phyloP scores from a whole-genome alignment of 2,888 invertebrate genomes.

The Serrognathus titanus region DNA sequence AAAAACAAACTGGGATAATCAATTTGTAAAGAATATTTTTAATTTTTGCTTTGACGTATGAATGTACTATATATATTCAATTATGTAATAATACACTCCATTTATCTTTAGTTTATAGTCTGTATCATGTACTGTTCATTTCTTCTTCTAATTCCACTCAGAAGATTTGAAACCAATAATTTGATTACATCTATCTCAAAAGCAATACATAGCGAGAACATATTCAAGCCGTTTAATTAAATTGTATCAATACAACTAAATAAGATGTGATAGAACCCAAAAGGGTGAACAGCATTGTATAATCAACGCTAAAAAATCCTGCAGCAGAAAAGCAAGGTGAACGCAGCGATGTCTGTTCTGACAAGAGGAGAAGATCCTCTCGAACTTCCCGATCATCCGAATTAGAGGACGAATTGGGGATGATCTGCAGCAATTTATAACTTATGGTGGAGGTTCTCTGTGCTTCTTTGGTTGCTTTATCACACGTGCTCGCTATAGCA shows the following conservation, averaged over 20 bases:
- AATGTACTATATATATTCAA: too few species aligned
- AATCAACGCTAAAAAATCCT: slow-evolving; percentile 16
- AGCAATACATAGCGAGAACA: too few species aligned
- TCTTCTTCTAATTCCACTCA: too few species aligned
- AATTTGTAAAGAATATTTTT: too few species aligned
- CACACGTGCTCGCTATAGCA: neutral
- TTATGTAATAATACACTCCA: too few species aligned
- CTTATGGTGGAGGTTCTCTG: neutral
- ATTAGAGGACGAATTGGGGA: neutral
- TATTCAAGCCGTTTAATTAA: slow-evolving; percentile 1
- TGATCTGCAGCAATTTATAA: neutral
- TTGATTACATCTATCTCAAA: too few species aligned
- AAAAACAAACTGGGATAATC: too few species aligned
- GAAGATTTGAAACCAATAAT: too few species aligned
- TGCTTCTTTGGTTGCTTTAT: neutral
- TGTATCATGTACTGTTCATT: too few species aligned
- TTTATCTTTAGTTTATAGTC: too few species aligned
- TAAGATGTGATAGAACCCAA: slow-evolving; percentile 17
- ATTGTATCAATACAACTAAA: slow-evolving; percentile 14
- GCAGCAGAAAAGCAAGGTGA: slow-evolving; percentile 12
- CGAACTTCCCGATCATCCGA: slow-evolving; percentile 1
- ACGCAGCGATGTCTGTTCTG: slow-evolving; percentile 11
- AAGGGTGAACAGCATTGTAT: slow-evolving; percentile 17
- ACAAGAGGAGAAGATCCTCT: slow-evolving; percentile 12
- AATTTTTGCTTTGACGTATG: too few species aligned